These are phyloP conservation scores for Mycalesis mineus DNA, from an alignment of 2,888 invertebrate genomes.

Conservation along the genomic window DNA sequence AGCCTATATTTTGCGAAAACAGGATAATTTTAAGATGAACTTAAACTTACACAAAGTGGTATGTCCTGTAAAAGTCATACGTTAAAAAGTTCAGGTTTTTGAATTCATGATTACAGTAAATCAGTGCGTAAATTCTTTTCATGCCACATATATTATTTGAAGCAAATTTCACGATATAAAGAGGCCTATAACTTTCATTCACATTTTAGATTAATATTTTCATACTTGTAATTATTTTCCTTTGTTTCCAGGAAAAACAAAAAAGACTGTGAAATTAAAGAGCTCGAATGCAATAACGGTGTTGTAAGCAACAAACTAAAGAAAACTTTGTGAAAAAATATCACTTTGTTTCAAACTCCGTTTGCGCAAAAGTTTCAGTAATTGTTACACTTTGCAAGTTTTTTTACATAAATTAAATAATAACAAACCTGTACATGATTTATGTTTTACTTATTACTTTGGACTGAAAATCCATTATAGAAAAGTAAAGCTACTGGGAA, in stretches of 20 bases:
- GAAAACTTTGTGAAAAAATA: slow-evolving; percentile 2
- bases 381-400: neutral
- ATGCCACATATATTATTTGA: too few species aligned
- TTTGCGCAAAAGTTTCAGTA: neutral
- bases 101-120: too few species aligned
- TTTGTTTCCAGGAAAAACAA: slow-evolving; percentile 1
- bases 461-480: too few species aligned
- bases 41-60: too few species aligned
- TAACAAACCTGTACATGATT: neutral
- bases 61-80: too few species aligned
- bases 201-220: neutral
- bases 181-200: too few species aligned
- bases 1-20: too few species aligned
- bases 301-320: neutral
- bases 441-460: neutral
- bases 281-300: neutral
- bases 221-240: neutral
- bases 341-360: neutral
- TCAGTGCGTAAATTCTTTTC: too few species aligned
- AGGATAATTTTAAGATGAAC: too few species aligned
- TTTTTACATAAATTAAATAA: neutral
- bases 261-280: neutral
- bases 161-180: too few species aligned
- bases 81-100: too few species aligned
- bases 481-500: too few species aligned